phyloP scores from a whole-genome alignment of 2,113 vertebrate genomes.

The Heterochromis multidens region DNA sequence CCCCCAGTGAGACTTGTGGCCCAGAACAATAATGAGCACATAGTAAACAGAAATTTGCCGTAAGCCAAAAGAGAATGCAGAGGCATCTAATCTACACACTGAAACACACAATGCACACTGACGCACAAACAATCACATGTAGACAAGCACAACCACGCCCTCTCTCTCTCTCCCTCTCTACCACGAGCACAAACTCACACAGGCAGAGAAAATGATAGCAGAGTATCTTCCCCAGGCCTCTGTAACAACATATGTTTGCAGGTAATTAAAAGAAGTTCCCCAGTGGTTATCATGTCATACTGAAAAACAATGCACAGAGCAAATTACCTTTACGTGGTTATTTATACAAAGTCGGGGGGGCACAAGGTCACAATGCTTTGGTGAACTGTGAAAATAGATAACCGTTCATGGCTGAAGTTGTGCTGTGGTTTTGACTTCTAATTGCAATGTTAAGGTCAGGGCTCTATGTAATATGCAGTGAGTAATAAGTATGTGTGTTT shows the following conservation, averaged over 20 bases:
- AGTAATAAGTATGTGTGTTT: background rate
- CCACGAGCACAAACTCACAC: background rate
- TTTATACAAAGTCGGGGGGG: conserved; percentile 60
- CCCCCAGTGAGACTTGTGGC: conserved; percentile 55
- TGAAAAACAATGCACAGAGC: conserved; percentile 70
- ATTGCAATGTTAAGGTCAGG: conserved; percentile 12
- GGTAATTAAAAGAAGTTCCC: conserved; percentile 78
- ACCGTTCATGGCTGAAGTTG: background rate
- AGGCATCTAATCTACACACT: conserved; percentile 40
- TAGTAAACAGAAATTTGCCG: conserved; percentile 58
- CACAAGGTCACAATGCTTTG: conserved; percentile 37
- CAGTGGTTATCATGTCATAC: conserved; percentile 66
- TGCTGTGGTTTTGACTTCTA: conserved; percentile 7
- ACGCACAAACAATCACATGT: background rate
- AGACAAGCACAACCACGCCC: background rate
- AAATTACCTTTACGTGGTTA: conserved; percentile 70
- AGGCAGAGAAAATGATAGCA: conserved; percentile 44
- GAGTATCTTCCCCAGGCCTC: conserved; percentile 57
- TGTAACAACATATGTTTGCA: conserved; percentile 74
- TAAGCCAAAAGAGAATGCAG: conserved; percentile 56
- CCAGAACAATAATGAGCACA: conserved; percentile 74
- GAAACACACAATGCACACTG: conserved; percentile 11
- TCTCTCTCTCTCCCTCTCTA: background rate
- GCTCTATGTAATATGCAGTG: background rate
- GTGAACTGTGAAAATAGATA: conserved; percentile 3